Evolutionary conservation across 1,140 invertebrate species (phyloP).

Genomic region (Dinoponera quadriceps): DNA sequence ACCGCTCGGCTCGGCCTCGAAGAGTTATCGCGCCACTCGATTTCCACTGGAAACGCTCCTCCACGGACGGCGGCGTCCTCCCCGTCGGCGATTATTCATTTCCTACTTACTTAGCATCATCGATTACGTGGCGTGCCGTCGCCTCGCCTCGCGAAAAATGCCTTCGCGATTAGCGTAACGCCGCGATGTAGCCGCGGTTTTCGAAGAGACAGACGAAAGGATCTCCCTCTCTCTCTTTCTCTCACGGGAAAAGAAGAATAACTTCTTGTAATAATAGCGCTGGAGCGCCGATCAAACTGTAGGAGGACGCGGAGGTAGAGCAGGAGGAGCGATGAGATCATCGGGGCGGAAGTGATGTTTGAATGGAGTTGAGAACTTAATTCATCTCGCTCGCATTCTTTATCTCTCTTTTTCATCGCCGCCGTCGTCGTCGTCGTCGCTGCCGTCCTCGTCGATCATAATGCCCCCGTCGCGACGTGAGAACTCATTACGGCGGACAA

Average conservation of each 20-base stretch:
- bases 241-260: conserved; percentile 36
- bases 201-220: background rate
- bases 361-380: conserved; percentile 84
- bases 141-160: conserved; percentile 43
- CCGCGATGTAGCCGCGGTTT: conserved; percentile 12
- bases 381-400: conserved; percentile 72
- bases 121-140: conserved; percentile 58
- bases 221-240: background rate
- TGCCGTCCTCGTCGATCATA: conserved; percentile 57
- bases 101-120: conserved; percentile 55
- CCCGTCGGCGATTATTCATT: conserved; percentile 54
- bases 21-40: conserved; percentile 72
- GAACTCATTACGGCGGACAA: conserved; percentile 62
- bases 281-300: conserved; percentile 73
- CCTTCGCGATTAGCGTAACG: conserved; percentile 30
- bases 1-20: conserved; percentile 50
- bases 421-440: conserved; percentile 19
- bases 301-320: conserved; percentile 61
- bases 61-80: conserved; percentile 2
- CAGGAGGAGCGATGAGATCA: conserved; percentile 78
- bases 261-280: conserved; percentile 57
- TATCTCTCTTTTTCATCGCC: conserved; percentile 55
- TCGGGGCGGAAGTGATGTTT: conserved; percentile 83
- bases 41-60: conserved; percentile 63
- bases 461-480: conserved; percentile 61